Conservation (phyloP, 1,140 invertebrate species). For the Nilaparvata lugens region DNA sequence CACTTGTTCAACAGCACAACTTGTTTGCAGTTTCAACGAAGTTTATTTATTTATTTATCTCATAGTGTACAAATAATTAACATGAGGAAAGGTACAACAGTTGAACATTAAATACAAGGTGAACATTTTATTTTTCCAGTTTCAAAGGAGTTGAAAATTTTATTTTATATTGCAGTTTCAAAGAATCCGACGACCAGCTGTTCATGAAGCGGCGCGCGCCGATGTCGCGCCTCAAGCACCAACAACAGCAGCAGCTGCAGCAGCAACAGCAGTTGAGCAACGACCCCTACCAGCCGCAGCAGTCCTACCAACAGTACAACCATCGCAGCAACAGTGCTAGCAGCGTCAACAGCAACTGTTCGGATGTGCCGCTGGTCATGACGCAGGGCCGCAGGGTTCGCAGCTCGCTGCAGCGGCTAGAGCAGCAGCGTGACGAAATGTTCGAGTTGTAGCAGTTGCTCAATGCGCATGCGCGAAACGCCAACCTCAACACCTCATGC, state of each 20-base stretch:
- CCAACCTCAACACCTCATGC: too few species aligned
- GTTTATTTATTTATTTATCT: too few species aligned
- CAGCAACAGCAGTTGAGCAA: background rate
- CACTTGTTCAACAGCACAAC: too few species aligned
- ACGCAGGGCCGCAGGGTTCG: slow-evolving; percentile 67
- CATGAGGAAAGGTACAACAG: too few species aligned
- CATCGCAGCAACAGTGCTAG: background rate
- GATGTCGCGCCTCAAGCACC: slow-evolving; percentile 33
- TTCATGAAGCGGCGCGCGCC: slow-evolving; percentile 31
- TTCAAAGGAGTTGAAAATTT: too few species aligned
- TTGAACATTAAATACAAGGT: too few species aligned
- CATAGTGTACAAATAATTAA: too few species aligned
- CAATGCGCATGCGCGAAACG: too few species aligned
- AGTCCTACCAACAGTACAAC: slow-evolving; percentile 9
- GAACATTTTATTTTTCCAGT: too few species aligned
- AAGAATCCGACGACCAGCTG: slow-evolving; percentile 27
- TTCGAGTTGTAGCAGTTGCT: slow-evolving; percentile 70
- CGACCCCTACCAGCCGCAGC: slow-evolving; percentile 31
- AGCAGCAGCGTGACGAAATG: slow-evolving; percentile 76
- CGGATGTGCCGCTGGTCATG: slow-evolving; percentile 50
- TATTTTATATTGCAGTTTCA: slow-evolving; percentile 28
- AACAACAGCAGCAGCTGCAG: slow-evolving; percentile 14
- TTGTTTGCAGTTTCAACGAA: too few species aligned
- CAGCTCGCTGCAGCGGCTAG: slow-evolving; percentile 65
- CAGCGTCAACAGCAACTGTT: slow-evolving; percentile 9